Percentiles rank a stretch among this genome's conserved stretches.
These are phyloP conservation scores for Physocephala rufipes DNA, from an alignment of 2,888 invertebrate species.

Conservation along the genomic window DNA sequence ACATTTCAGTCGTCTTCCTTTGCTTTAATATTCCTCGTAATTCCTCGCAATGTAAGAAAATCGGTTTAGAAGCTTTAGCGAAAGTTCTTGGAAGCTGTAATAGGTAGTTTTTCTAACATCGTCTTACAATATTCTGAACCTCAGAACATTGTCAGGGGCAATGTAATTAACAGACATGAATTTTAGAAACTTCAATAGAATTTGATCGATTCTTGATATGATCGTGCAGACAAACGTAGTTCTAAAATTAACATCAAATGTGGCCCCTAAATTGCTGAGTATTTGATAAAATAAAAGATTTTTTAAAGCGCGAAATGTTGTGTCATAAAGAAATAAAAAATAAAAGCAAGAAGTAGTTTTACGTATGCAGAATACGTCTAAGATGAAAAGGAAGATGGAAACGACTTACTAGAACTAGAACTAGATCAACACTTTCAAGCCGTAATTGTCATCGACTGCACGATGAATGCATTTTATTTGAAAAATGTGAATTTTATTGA, in stretches of 20 bases:
- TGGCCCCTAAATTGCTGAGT: constrained; percentile 17
- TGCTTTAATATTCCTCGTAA: too few relatives aligned
- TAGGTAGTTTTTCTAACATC: too few relatives aligned
- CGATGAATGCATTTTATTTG: constrained; percentile 22
- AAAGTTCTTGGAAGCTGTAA: too few relatives aligned
- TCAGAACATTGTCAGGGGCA: neutral
- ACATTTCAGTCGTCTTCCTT: too few relatives aligned
- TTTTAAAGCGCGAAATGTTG: neutral
- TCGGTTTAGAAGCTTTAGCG: too few relatives aligned
- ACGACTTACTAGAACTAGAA: too few relatives aligned
- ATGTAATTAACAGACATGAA: neutral
- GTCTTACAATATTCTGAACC: neutral
- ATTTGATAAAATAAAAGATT: neutral
- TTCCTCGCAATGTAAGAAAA: too few relatives aligned
- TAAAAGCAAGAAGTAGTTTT: neutral
- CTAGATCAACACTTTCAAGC: too few relatives aligned
- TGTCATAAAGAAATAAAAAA: neutral
- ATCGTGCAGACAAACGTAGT: neutral
- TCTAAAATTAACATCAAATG: constrained; percentile 33
- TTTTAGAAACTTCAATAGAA: neutral
- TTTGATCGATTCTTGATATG: neutral
- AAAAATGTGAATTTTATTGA: constrained; percentile 32
- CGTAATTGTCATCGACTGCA: neutral
- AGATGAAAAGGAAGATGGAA: neutral
- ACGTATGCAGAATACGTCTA: neutral